These are phyloP conservation scores for Ommatoiulus sabulosus DNA, from an alignment of 2,888 invertebrate genomes.

Conservation along the genomic window DNA sequence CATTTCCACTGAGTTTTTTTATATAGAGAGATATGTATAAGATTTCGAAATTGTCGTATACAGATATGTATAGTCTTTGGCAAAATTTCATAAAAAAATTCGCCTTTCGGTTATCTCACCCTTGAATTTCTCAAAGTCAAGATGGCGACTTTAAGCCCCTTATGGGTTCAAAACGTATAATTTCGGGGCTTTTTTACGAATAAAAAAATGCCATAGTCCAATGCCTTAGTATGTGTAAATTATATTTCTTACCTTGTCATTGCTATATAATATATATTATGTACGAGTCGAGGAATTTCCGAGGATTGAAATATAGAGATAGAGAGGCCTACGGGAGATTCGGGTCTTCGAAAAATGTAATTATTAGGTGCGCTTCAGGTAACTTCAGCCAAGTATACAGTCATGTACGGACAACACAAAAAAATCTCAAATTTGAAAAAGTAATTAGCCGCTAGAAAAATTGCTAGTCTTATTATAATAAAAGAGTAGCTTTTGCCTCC, in stretches of 20 bases:
- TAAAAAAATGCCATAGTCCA: too few relatives aligned
- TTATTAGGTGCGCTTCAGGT: background rate
- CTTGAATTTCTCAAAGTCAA: too few relatives aligned
- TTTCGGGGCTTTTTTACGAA: background rate
- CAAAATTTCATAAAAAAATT: too few relatives aligned
- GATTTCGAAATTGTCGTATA: too few relatives aligned
- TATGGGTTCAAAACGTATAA: background rate
- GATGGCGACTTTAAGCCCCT: too few relatives aligned
- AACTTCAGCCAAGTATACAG: background rate
- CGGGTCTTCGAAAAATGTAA: background rate
- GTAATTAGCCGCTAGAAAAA: constrained; percentile 31
- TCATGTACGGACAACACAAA: background rate
- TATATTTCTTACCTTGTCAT: constrained; percentile 31
- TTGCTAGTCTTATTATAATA: constrained; percentile 4
- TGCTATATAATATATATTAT: background rate
- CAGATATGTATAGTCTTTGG: too few relatives aligned
- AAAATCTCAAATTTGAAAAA: constrained; percentile 19
- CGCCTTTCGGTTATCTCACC: too few relatives aligned
- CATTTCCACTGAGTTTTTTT: too few relatives aligned
- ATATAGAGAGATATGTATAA: too few relatives aligned
- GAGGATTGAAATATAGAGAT: background rate
- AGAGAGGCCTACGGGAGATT: background rate
- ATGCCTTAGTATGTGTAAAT: too few relatives aligned
- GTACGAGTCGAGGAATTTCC: background rate
- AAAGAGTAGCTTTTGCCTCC: background rate